These are phyloP conservation scores for Pyrgus malvae DNA, from an alignment of 2,888 invertebrate species.

Conservation along the genomic window DNA sequence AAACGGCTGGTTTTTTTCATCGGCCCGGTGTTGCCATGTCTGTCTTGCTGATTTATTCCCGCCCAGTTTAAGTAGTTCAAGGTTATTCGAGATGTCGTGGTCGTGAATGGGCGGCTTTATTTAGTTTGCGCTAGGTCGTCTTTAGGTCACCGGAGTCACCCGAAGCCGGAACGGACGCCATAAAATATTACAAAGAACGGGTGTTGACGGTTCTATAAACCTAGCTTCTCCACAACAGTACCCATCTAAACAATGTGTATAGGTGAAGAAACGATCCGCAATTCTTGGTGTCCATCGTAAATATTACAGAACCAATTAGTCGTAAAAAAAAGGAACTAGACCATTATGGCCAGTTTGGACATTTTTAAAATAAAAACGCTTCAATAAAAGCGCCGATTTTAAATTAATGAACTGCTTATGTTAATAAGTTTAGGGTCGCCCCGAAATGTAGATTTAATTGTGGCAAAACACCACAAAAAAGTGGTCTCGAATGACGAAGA, in stretches of 20 bases:
- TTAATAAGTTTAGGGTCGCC: slow-evolving; percentile 60
- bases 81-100: slow-evolving; percentile 55
- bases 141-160: slow-evolving; percentile 71
- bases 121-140: slow-evolving; percentile 68
- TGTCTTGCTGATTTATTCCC: slow-evolving; percentile 61
- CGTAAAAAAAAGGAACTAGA: slow-evolving; percentile 54
- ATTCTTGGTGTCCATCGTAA: slow-evolving; percentile 5
- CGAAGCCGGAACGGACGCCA: slow-evolving; percentile 55
- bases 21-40: slow-evolving; percentile 61
- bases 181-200: slow-evolving; percentile 58
- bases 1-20: slow-evolving; percentile 58
- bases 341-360: slow-evolving; percentile 48
- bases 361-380: slow-evolving; percentile 51
- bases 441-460: slow-evolving; percentile 64
- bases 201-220: slow-evolving; percentile 41
- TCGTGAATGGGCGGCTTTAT: slow-evolving; percentile 72
- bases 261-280: too few species aligned
- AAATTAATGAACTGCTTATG: slow-evolving; percentile 74
- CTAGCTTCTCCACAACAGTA: too few species aligned
- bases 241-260: too few species aligned
- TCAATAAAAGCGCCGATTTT: slow-evolving; percentile 59
- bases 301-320: slow-evolving; percentile 36
- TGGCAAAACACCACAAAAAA: slow-evolving; percentile 64
- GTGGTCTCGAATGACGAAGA: slow-evolving; percentile 58
- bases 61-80: slow-evolving; percentile 76